Evolutionary conservation across 2,888 invertebrate species (phyloP).

Genomic region (Hemaris fuciformis): DNA sequence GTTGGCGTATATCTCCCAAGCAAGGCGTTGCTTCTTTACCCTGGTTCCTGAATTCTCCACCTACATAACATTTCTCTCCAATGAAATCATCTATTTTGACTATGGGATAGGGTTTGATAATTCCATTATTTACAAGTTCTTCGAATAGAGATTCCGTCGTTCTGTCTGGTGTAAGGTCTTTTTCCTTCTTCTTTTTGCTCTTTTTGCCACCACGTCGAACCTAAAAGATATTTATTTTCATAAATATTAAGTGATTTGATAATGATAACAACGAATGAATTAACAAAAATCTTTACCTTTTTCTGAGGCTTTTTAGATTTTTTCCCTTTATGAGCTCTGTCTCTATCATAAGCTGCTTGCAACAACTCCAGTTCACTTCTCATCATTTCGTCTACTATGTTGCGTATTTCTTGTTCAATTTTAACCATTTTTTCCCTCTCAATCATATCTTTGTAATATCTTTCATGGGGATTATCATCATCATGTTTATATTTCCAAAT

Average conservation of each 20-base stretch:
- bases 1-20: slow-evolving; percentile 91
- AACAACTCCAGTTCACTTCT: slow-evolving; percentile 85
- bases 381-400: slow-evolving; percentile 90
- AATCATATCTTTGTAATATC: slow-evolving; percentile 91
- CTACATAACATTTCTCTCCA: slow-evolving; percentile 89
- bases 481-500: slow-evolving; percentile 93
- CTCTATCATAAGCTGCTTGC: slow-evolving; percentile 87
- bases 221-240: slow-evolving; percentile 42
- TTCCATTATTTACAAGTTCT: slow-evolving; percentile 94
- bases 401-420: slow-evolving; percentile 91
- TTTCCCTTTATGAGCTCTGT: slow-evolving; percentile 87
- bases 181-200: slow-evolving; percentile 95
- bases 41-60: slow-evolving; percentile 71
- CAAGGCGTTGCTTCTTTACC: slow-evolving; percentile 78
- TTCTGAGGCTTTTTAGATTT: slow-evolving; percentile 89
- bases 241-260: no score
- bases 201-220: slow-evolving; percentile 91
- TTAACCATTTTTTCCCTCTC: slow-evolving; percentile 90
- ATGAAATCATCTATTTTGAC: slow-evolving; percentile 86
- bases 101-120: slow-evolving; percentile 90
- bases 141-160: slow-evolving; percentile 95
- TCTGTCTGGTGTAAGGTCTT: slow-evolving; percentile 95
- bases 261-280: not conserved
- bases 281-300: slow-evolving; percentile 58
- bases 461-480: slow-evolving; percentile 86